Evolutionary conservation across 2,797 vertebrate genomes (phyloP).

Genomic region (Novumbra hubbsi): DNA sequence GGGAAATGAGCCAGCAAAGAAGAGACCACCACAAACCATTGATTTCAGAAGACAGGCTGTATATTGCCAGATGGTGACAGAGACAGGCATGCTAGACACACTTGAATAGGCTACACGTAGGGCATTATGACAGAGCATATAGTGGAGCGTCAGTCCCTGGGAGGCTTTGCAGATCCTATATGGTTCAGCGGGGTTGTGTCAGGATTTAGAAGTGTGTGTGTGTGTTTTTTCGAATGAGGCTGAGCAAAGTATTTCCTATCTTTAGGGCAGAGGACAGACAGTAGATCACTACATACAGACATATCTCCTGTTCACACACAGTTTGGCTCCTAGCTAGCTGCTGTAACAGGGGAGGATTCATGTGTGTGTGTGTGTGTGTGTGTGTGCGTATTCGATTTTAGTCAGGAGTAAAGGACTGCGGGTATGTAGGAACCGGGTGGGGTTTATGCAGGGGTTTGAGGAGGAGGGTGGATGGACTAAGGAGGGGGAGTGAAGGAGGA

Average conservation of each 20-base stretch:
- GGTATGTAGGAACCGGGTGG: background rate
- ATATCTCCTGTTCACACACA: background rate
- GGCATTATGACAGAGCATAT: too few relatives aligned
- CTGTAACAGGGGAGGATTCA: background rate
- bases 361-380: background rate
- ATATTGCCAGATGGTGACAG: background rate
- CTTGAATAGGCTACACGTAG: too few relatives aligned
- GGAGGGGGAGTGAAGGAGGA: constrained; percentile 18
- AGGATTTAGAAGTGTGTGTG: background rate
- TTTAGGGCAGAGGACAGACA: constrained; percentile 35
- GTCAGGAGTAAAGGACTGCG: background rate
- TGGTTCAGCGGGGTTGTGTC: background rate
- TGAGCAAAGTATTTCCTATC: constrained; percentile 32
- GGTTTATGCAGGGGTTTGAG: constrained; percentile 6
- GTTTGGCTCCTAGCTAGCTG: background rate
- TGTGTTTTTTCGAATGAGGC: constrained; percentile 31
- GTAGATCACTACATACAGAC: constrained; percentile 8
- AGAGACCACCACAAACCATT: constrained; percentile 28
- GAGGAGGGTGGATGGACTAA: constrained; percentile 3
- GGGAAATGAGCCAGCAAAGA: constrained; percentile 48
- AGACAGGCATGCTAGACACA: background rate
- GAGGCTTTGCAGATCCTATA: background rate
- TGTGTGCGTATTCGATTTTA: background rate
- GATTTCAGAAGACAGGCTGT: background rate
- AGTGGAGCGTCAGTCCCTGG: too few relatives aligned